A percentile compares a stretch with the other conserved stretches of the same genome.
These are phyloP conservation scores for Paramuricea clavata DNA, from an alignment of 92 coral and sea anemone genomes.

Conservation along the genomic window DNA sequence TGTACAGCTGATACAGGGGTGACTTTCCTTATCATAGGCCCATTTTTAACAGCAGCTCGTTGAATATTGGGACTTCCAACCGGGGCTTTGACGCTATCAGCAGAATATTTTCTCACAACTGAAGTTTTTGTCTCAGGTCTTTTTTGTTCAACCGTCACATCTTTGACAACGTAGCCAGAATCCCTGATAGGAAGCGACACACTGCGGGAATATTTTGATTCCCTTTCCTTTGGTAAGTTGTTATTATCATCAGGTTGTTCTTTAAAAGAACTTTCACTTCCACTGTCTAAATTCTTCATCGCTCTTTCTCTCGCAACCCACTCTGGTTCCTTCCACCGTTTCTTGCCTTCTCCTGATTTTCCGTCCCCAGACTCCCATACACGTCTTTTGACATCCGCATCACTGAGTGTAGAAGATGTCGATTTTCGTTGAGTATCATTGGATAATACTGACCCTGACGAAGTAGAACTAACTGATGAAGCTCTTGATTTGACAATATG, in stretches of 20 bases:
- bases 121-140: not conserved
- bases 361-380: conserved; percentile 26
- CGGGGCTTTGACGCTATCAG: not conserved
- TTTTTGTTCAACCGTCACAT: not conserved
- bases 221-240: conserved; percentile 3
- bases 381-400: conserved; percentile 44
- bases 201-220: conserved; percentile 30
- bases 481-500: conserved; percentile 23
- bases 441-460: conserved; percentile 30
- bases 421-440: conserved; percentile 33
- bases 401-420: not conserved
- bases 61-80: not conserved
- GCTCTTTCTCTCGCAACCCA: conserved; percentile 47
- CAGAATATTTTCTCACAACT: not conserved
- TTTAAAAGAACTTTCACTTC: conserved; percentile 11
- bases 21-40: conserved; percentile 62
- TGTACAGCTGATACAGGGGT: conserved; percentile 65
- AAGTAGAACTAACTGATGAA: conserved; percentile 31
- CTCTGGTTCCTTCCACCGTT: conserved; percentile 39
- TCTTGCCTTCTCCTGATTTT: not conserved
- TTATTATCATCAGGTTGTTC: conserved; percentile 30
- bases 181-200: conserved; percentile 34
- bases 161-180: not conserved
- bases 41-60: conserved; percentile 27
- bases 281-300: conserved; percentile 31